phyloP scores from a whole-genome alignment of 1,140 invertebrate species.

The Acromyrmex charruanus region DNA sequence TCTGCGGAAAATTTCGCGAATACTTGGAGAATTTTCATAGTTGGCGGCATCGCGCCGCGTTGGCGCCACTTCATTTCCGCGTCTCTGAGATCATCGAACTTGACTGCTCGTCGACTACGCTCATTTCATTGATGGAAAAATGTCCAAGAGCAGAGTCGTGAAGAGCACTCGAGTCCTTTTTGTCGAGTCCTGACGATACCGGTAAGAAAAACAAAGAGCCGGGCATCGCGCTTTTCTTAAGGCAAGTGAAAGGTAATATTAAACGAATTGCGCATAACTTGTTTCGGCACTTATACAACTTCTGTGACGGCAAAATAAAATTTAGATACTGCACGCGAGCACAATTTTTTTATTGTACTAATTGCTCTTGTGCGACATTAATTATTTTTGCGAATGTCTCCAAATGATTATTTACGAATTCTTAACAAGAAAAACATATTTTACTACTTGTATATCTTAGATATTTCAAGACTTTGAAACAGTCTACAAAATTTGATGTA shows the following conservation, averaged over 20 bases:
- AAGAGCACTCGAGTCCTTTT: neutral
- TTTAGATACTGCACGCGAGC: slow-evolving; percentile 51
- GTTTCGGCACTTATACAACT: slow-evolving; percentile 35
- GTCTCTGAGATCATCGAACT: slow-evolving; percentile 51
- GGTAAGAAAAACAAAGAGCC: neutral
- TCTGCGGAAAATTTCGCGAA: slow-evolving; percentile 40
- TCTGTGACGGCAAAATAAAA: slow-evolving; percentile 50
- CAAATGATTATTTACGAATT: neutral
- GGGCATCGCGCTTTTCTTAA: slow-evolving; percentile 45
- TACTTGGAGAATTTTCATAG: slow-evolving; percentile 54
- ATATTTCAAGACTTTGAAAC: neutral
- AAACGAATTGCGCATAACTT: slow-evolving; percentile 18
- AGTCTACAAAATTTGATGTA: neutral
- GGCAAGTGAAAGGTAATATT: slow-evolving; percentile 62
- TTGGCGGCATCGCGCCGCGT: neutral
- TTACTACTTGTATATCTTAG: neutral
- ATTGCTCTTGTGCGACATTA: neutral
- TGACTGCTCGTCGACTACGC: slow-evolving; percentile 4
- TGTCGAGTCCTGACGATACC: neutral
- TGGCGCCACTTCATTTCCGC: slow-evolving; percentile 57
- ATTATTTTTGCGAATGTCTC: neutral
- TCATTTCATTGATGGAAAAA: slow-evolving; percentile 31
- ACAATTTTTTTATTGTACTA: neutral
- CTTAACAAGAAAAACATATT: neutral
- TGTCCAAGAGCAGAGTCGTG: neutral